Conservation (phyloP, 2,888 invertebrate species). For the Drosophila mimetica region DNA sequence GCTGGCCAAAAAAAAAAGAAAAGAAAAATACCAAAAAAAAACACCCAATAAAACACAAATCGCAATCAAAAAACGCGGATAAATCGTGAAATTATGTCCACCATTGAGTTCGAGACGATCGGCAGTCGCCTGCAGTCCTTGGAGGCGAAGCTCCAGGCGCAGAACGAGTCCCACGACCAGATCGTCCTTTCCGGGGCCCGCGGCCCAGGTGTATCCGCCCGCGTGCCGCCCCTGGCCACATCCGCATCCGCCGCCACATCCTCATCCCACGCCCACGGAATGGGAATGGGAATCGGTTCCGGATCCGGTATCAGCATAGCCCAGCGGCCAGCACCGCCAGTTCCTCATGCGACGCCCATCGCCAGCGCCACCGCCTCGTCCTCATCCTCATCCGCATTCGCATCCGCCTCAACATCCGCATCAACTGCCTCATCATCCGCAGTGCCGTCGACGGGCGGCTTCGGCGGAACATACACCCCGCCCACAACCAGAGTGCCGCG, state of each 20-base stretch:
- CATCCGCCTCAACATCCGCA: slow-evolving; percentile 7
- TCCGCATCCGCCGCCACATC: slow-evolving; percentile 4
- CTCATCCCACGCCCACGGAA: background rate
- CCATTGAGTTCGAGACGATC: slow-evolving; percentile 86
- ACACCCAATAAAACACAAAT: slow-evolving; percentile 34
- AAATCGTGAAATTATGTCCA: slow-evolving; percentile 54
- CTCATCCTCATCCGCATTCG: slow-evolving; percentile 6
- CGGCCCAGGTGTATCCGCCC: slow-evolving; percentile 9
- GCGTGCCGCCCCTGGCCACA: slow-evolving; percentile 20
- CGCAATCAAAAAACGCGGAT: background rate
- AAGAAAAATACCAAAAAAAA: slow-evolving; percentile 6
- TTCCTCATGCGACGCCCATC: slow-evolving; percentile 26
- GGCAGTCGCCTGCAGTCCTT: slow-evolving; percentile 90
- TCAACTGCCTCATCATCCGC: slow-evolving; percentile 12
- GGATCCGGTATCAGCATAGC: slow-evolving; percentile 22
- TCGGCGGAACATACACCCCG: slow-evolving; percentile 50
- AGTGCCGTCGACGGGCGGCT: slow-evolving; percentile 36
- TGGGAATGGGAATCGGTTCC: background rate
- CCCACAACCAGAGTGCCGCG: slow-evolving; percentile 78
- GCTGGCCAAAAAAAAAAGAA: slow-evolving; percentile 30
- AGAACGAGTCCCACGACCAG: slow-evolving; percentile 83
- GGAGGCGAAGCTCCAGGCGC: slow-evolving; percentile 89
- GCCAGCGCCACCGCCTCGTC: slow-evolving; percentile 6
- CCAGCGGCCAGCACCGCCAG: slow-evolving; percentile 36
- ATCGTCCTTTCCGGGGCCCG: slow-evolving; percentile 82